A percentile compares a stretch with the other conserved stretches of the same genome.
phyloP scores from a whole-genome alignment of 2,888 invertebrate species.

The Nipponacmea schrenckii region DNA sequence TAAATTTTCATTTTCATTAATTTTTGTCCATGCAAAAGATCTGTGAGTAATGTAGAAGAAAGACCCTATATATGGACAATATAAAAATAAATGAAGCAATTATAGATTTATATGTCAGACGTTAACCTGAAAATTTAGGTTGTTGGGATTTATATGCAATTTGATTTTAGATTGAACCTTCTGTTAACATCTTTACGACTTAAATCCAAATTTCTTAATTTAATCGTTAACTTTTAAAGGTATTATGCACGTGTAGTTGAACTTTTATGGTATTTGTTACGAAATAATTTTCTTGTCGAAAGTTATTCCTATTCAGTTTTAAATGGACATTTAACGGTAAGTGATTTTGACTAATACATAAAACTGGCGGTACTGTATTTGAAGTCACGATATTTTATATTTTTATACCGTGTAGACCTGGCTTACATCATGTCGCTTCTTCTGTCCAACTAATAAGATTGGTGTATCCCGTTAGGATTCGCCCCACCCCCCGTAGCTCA shows the following conservation, averaged over 20 bases:
- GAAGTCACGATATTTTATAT: neutral
- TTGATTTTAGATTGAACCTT: neutral
- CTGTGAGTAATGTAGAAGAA: too few relatives aligned
- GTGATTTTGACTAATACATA: neutral
- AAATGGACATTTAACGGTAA: conserved; percentile 1
- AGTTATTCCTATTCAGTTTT: neutral
- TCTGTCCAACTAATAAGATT: neutral
- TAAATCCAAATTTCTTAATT: neutral
- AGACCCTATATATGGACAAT: too few relatives aligned
- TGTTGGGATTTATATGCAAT: neutral
- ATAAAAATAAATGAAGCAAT: too few relatives aligned
- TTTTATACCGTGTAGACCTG: conserved; percentile 1
- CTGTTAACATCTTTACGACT: conserved; percentile 5
- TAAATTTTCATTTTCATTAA: too few relatives aligned
- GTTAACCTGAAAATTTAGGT: neutral
- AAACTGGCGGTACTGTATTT: neutral
- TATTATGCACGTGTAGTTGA: neutral
- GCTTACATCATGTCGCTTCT: conserved; percentile 6
- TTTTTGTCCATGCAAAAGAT: too few relatives aligned
- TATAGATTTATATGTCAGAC: too few relatives aligned
- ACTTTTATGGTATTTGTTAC: neutral
- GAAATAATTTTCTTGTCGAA: conserved; percentile 1
- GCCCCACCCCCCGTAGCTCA: conserved; percentile 3
- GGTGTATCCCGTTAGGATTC: neutral
- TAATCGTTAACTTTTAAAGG: neutral